phyloP scores from a whole-genome alignment of 2,888 invertebrate species.

The Aphidoletes aphidimyza region DNA sequence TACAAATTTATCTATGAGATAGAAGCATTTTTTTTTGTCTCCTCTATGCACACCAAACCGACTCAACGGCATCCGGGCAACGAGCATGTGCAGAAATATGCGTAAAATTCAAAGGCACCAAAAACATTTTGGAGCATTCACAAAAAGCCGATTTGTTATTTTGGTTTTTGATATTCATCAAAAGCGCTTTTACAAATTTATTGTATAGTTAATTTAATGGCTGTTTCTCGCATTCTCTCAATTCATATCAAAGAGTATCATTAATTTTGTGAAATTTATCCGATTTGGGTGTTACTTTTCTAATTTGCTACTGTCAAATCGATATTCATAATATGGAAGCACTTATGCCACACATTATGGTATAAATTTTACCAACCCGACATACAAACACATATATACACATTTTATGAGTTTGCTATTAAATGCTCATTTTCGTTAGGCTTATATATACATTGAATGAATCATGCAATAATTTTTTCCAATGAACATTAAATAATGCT shows the following conservation, averaged over 20 bases:
- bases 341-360: neutral
- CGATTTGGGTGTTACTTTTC: neutral
- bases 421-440: too few species aligned
- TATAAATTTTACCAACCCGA: too few species aligned
- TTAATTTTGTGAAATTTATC: neutral
- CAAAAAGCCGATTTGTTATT: neutral
- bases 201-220: too few species aligned
- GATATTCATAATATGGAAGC: neutral
- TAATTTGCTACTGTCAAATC: neutral
- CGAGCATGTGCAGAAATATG: neutral
- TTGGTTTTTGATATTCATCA: neutral
- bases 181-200: too few species aligned
- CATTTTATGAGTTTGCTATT: too few species aligned
- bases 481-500: too few species aligned
- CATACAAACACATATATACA: too few species aligned
- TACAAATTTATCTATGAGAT: slow-evolving; percentile 37
- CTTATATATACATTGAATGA: too few species aligned
- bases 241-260: neutral
- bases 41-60: too few species aligned
- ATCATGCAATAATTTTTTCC: too few species aligned
- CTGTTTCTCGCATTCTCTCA: neutral
- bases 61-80: neutral
- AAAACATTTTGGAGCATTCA: too few species aligned
- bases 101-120: too few species aligned
- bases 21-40: slow-evolving; percentile 15